phyloP scores from a whole-genome alignment of 2,113 vertebrate species.

The Saguinus midas region DNA sequence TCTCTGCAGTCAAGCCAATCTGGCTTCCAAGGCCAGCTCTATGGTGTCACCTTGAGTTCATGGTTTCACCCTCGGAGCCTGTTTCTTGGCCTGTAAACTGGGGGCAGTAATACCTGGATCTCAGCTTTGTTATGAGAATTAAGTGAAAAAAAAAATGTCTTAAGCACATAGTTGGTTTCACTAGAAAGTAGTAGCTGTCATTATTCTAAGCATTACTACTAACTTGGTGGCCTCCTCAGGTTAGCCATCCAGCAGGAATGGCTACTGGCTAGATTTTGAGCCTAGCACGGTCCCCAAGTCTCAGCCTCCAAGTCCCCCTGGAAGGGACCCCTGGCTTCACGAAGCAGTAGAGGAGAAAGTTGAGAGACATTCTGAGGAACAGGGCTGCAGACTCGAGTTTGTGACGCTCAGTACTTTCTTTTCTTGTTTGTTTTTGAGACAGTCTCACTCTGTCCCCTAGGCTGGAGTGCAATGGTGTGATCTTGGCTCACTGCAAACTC shows the following conservation, averaged over 20 bases:
- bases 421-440: neutral
- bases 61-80: neutral
- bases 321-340: neutral
- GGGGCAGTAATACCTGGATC: neutral
- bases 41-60: neutral
- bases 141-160: neutral
- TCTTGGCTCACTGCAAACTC: neutral
- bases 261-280: neutral
- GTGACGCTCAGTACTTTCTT: neutral
- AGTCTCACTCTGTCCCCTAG: too few species aligned
- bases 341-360: accelerated
- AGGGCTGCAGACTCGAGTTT: neutral
- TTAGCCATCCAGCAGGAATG: neutral
- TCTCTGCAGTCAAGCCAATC: neutral
- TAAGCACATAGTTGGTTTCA: neutral
- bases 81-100: neutral
- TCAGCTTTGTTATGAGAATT: neutral
- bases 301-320: neutral
- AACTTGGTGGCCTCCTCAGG: neutral
- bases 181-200: neutral
- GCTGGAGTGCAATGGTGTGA: neutral
- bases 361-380: neutral
- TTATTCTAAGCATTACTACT: neutral
- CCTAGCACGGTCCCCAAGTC: neutral
- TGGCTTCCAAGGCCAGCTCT: neutral